Conservation (phyloP, 1,140 invertebrate species). For the Conopomorpha cramerella region DNA sequence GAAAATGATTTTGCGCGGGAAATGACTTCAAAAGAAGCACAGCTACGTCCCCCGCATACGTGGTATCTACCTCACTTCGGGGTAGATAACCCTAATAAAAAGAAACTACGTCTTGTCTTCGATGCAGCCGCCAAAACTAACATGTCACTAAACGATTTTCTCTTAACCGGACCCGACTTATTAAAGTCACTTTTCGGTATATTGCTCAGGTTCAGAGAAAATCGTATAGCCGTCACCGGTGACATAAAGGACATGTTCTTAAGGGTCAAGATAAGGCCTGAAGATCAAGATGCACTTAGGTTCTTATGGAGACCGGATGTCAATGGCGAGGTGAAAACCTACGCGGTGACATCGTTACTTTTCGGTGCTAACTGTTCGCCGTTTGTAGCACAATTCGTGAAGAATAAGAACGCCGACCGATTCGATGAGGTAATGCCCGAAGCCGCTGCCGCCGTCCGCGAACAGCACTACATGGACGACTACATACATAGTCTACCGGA, state of each 20-base stretch:
- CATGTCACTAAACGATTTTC: constrained; percentile 5
- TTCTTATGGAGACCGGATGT: too few species aligned
- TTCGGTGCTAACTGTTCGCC: constrained; percentile 20
- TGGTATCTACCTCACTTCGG: constrained; percentile 15
- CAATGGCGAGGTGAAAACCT: too few species aligned
- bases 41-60: neutral
- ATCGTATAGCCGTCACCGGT: constrained; percentile 10
- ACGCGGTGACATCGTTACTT: constrained; percentile 7
- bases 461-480: constrained; percentile 23
- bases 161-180: constrained; percentile 16
- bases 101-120: constrained; percentile 5
- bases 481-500: too few species aligned
- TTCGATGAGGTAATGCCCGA: constrained; percentile 7
- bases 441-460: constrained; percentile 7
- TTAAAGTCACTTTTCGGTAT: constrained; percentile 13
- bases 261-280: constrained; percentile 4
- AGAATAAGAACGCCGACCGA: constrained; percentile 14
- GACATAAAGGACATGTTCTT: constrained; percentile 27
- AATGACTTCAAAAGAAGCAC: neutral
- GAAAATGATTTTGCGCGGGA: too few species aligned
- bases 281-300: constrained; percentile 14
- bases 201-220: constrained; percentile 16
- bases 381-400: constrained; percentile 14
- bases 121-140: constrained; percentile 4
- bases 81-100: constrained; percentile 5